Evolutionary conservation across 37 sponge, comb jelly and placozoan genomes (phyloP).

Genomic region (Trichoplax adhaerens): DNA sequence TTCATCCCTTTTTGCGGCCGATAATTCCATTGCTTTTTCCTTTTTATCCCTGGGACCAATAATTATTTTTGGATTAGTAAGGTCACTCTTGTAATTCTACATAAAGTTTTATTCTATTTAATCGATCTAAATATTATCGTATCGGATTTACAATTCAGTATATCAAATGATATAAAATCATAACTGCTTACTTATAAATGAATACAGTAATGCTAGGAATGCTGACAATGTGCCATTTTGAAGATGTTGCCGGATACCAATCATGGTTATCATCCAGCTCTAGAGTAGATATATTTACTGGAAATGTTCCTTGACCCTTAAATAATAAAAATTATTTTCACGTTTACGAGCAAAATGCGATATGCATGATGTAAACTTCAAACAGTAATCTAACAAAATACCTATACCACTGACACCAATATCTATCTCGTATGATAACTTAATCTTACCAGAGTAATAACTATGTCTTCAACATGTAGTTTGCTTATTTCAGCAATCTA

Average conservation of each 20-base stretch:
- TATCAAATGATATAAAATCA: no score
- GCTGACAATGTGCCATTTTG: no score
- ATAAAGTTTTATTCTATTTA: no score
- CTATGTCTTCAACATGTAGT: no score
- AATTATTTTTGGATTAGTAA: no score
- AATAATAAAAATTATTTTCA: constrained; percentile 9
- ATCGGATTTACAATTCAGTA: no score
- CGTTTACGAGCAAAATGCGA: constrained; percentile 4
- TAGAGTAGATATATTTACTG: constrained; percentile 57
- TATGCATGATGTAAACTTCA: constrained; percentile 4
- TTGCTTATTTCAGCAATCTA: no score
- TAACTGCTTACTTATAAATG: no score
- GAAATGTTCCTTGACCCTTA: constrained; percentile 56
- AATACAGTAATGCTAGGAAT: no score
- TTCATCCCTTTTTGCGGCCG: constrained; percentile 35
- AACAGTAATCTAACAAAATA: neutral
- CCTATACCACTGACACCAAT: neutral
- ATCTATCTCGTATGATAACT: neutral
- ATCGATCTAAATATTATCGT: no score
- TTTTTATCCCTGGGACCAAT: constrained; percentile 28
- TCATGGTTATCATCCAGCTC: constrained; percentile 65
- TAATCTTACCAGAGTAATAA: no score
- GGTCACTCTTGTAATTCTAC: no score
- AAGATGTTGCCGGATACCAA: constrained; percentile 41
- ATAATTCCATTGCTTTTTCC: constrained; percentile 35